These are phyloP conservation scores for Nasonia giraulti DNA, from an alignment of 1,140 invertebrate genomes.

Conservation along the genomic window DNA sequence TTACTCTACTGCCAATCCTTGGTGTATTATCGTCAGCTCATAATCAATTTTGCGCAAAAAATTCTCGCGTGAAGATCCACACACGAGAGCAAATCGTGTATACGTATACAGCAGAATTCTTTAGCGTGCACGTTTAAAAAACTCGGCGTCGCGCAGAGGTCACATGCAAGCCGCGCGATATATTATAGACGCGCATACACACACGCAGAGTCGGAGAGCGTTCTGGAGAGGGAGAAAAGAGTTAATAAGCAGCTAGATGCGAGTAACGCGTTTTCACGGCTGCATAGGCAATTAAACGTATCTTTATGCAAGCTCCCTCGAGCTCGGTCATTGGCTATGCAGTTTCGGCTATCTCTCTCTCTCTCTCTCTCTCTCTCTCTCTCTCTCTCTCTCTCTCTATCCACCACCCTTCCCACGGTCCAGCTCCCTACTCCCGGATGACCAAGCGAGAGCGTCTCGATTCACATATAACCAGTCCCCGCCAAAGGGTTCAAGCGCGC, in stretches of 20 bases:
- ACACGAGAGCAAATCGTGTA: neutral
- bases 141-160: neutral
- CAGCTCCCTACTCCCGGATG: conserved; percentile 27
- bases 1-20: too few species aligned
- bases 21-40: too few species aligned
- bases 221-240: neutral
- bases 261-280: conserved; percentile 70
- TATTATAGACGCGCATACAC: too few species aligned
- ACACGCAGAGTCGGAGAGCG: neutral
- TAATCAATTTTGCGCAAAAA: neutral
- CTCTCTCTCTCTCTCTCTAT: neutral
- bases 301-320: conserved; percentile 69
- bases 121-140: neutral
- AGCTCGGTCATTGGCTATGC: conserved; percentile 72
- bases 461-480: conserved; percentile 63
- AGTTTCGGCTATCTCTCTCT: conserved; percentile 56
- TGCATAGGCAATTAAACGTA: conserved; percentile 67
- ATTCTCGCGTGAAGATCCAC: neutral
- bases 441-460: conserved; percentile 48
- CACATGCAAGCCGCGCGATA: neutral
- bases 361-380: neutral
- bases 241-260: neutral
- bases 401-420: conserved; percentile 69
- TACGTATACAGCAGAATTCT: neutral
- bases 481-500: conserved; percentile 57